Evolutionary conservation across 2,113 vertebrate genomes (phyloP), one percentile per base, ranked within the genome.

Genomic region (Astur gentilis): DNA sequence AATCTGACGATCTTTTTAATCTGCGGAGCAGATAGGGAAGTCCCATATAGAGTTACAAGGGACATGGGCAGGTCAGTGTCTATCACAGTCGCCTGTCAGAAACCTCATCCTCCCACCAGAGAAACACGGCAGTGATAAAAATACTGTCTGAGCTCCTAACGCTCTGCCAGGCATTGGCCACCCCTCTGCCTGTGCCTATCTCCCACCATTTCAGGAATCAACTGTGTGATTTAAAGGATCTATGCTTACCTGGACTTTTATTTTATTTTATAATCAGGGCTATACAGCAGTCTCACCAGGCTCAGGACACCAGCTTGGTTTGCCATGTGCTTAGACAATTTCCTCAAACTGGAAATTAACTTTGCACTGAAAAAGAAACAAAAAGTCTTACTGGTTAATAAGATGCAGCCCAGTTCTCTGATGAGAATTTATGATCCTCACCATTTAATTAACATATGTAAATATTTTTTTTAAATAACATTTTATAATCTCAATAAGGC

Each of bases 381-480:
- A 40, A 17, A 90, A 77, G 61, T 95, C 79, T 45, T 73, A 64
- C 38, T 93, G 79, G 64, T 55, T 93, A 89, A 87, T 93, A 70
- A 92, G 70, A 83, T 77, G 60, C 73, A 93, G 66, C 89, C 40
- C 78, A 52, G 72, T 94, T 94, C 90, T 89, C 71, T 7, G 4
- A 65, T 36, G 60, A 72, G 55, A 96, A 96, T 96, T 97, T 97
- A 69, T 84, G 62, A 89, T 60, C 34, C 50, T 96, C 77, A 61
- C 61, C 34, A 47, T 85, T 95, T 95, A 86, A 97, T 97, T 98
- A 93, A 86, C 86, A 93, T 92, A 95, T 77, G 94, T 97, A 96
- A 97, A 97, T 97, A 97, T 97, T 87, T 83, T 88, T 83, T 81
- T 95, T 2, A 89, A 93, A 94, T 93, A 87, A 91, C 67, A 58